Conservation (phyloP, 2,797 vertebrate species). For the Sciaenops ocellatus region DNA sequence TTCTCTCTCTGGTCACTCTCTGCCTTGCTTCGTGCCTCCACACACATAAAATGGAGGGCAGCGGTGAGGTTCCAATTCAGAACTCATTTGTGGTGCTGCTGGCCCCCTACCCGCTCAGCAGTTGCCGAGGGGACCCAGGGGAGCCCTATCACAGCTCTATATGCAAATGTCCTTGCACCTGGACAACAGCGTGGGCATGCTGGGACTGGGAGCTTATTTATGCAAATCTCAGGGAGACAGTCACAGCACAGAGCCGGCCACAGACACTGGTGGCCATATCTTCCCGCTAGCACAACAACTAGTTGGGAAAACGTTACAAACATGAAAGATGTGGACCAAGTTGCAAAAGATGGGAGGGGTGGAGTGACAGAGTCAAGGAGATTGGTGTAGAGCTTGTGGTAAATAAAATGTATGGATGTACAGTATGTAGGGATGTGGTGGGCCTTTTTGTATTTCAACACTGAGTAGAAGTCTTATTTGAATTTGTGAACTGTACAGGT, state of each 20-base stretch:
- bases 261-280: constrained; percentile 88
- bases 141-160: constrained; percentile 99
- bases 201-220: constrained; percentile 98
- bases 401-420: constrained; percentile 59
- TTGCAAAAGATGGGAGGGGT: constrained; percentile 42
- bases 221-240: constrained; percentile 92
- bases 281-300: constrained; percentile 85
- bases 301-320: constrained; percentile 70
- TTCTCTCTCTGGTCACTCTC: constrained; percentile 79
- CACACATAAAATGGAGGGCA: constrained; percentile 85
- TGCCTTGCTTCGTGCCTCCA: constrained; percentile 71
- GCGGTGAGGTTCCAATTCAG: constrained; percentile 95
- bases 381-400: constrained; percentile 50
- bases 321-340: constrained; percentile 71
- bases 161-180: constrained; percentile 99
- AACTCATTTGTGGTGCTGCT: constrained; percentile 96
- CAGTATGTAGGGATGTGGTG: constrained; percentile 6
- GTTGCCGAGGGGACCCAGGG: constrained; percentile 97
- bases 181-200: constrained; percentile 96
- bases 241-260: constrained; percentile 82
- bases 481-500: constrained; percentile 14
- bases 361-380: constrained; percentile 49
- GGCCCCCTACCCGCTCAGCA: constrained; percentile 96
- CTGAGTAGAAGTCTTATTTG: constrained; percentile 15
- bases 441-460: constrained; percentile 19